phyloP scores from a whole-genome alignment of 2,113 vertebrate genomes.

The Melanostigma gelatinosum region DNA sequence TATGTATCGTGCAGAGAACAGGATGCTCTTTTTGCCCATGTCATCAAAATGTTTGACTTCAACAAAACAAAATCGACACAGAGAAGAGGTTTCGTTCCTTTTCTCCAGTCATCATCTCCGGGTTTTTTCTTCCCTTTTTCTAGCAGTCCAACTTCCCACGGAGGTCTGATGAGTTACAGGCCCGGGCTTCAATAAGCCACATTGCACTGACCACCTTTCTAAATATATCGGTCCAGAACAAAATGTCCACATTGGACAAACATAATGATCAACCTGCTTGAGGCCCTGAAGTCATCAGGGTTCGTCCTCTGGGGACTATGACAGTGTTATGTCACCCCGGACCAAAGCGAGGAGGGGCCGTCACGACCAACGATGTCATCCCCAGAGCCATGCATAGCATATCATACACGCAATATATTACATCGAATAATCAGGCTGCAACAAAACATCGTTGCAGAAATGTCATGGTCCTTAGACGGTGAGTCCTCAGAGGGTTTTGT shows the following conservation, averaged over 20 bases:
- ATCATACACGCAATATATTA: too few species aligned
- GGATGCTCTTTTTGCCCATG: neutral
- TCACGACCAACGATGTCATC: too few species aligned
- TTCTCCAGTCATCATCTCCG: neutral
- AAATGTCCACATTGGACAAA: neutral
- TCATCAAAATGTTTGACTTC: constrained; percentile 6
- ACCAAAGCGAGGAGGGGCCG: neutral
- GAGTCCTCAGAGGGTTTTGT: too few species aligned
- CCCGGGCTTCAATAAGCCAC: neutral
- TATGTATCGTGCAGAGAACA: constrained; percentile 7
- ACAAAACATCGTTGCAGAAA: too few species aligned
- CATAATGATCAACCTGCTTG: too few species aligned
- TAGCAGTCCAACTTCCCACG: constrained; percentile 21
- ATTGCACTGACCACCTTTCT: neutral
- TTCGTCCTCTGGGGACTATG: neutral
- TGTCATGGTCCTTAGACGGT: too few species aligned
- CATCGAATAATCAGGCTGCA: too few species aligned
- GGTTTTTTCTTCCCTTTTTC: constrained; percentile 46
- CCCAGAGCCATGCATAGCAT: too few species aligned
- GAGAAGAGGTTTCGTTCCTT: too few species aligned
- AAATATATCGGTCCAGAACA: neutral
- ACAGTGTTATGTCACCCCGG: neutral
- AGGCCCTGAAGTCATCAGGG: neutral
- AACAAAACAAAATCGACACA: too few species aligned
- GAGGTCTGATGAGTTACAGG: neutral